Evolutionary conservation across 2,113 vertebrate species (phyloP), one percentile per base, ranked within the genome.

Genomic region (Ornithorhynchus anatinus): DNA sequence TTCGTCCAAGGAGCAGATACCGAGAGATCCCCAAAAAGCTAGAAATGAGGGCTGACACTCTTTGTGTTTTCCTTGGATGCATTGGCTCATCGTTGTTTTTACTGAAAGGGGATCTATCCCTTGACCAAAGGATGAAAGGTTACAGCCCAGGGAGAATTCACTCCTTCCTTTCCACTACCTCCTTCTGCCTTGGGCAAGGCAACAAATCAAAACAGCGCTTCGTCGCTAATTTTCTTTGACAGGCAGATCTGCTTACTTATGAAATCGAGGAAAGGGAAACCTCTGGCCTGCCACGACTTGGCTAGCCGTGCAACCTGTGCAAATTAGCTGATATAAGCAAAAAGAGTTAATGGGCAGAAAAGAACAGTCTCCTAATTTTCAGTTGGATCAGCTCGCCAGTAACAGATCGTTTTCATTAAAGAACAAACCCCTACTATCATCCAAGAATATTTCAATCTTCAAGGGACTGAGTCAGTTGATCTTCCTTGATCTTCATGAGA

Each of bases 141-240:
- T 75, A 60, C 29, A 9, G 44, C 35, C 64, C 65, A 20, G 0
- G 1, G 63, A 40, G 47, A n/a, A 64, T 25, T 51, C 42, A 10
- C 42, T 68, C 33, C 16, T 59, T 45, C 25, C 71, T 71, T 75
- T 65, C 27, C 61, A 69, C 45, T 38, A 65, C 71, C 27, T 79
- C 50, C 73, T 61, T 22, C 70, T 69, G 32, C 47, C 17, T 47
- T 66, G 35, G n/a, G n/a, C n/a, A 39, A n/a, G 65, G n/a, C 15
- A 53, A 59, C n/a, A 62, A 61, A 59, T 29, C 40, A 59, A 69
- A 62, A 43, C 51, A 71, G 13, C 1, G 11, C 67, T 69, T 59
- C 40, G 68, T 76, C 40, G 65, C 42, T 36, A 11, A 36, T 23
- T 66, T 40, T 59, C 33, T 48, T 40, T 77, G 51, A 32, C 20